Conservation (phyloP, 2,888 invertebrate genomes). For the Myopa testacea region DNA sequence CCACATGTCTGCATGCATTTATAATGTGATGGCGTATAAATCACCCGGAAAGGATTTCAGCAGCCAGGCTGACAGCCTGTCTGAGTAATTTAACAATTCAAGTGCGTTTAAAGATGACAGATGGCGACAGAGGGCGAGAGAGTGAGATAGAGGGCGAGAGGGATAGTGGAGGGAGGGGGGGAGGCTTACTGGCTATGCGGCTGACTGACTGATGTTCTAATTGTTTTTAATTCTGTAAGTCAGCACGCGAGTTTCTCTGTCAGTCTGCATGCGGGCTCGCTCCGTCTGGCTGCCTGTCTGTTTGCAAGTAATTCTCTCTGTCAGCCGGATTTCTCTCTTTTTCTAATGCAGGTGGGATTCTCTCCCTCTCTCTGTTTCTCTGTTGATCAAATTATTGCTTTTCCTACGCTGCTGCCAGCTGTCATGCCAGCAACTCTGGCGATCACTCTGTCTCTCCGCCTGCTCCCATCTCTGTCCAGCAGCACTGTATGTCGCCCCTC, state of each 20-base stretch:
- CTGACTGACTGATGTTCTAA: background rate
- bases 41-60: slow-evolving; percentile 37
- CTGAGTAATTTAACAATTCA: slow-evolving; percentile 16
- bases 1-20: background rate
- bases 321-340: too few relatives aligned
- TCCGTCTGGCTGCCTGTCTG: background rate
- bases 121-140: background rate
- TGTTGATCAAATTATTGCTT: too few relatives aligned
- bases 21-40: slow-evolving; percentile 13
- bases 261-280: background rate
- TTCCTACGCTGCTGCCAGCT: too few relatives aligned
- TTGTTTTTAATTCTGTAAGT: background rate
- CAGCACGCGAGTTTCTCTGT: background rate
- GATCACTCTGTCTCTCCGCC: background rate
- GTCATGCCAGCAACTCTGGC: background rate
- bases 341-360: background rate
- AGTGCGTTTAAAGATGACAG: slow-evolving; percentile 24
- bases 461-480: background rate
- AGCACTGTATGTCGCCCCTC: too few relatives aligned
- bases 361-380: too few relatives aligned
- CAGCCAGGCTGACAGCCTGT: background rate
- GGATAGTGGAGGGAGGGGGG: background rate
- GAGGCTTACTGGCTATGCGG: background rate
- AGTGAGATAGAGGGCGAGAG: background rate
- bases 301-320: too few relatives aligned